Percentiles rank a stretch among this genome's conserved stretches.
phyloP scores from a whole-genome alignment of 1,140 invertebrate species.

The Drosophila burlai region DNA sequence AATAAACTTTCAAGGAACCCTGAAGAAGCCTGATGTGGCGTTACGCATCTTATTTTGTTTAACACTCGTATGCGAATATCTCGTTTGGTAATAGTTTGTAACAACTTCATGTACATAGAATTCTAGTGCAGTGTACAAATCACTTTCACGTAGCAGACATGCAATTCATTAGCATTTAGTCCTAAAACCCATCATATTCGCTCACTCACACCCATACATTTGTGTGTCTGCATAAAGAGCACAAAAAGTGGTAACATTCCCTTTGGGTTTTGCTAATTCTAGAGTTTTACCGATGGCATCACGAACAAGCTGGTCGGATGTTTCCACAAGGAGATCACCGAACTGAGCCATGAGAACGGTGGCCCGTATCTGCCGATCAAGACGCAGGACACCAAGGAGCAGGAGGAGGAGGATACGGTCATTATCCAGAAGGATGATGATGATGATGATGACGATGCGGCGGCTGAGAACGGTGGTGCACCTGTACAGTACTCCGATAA shows the following conservation, averaged over 20 bases:
- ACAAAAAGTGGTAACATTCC: conserved; percentile 5
- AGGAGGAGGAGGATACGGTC: conserved; percentile 25
- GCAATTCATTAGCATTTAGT: conserved; percentile 22
- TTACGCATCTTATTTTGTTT: background rate
- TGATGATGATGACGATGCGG: conserved; percentile 16
- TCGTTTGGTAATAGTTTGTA: conserved; percentile 19
- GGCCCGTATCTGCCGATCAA: conserved; percentile 56
- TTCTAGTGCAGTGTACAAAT: conserved; percentile 4
- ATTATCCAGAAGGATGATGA: conserved; percentile 30
- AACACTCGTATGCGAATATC: background rate
- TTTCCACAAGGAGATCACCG: conserved; percentile 84
- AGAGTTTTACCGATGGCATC: conserved; percentile 98
- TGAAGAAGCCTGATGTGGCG: background rate
- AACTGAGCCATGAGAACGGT: conserved; percentile 58
- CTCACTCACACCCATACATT: background rate
- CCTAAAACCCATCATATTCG: conserved; percentile 17
- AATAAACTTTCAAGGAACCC: too few relatives aligned
- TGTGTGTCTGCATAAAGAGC: background rate
- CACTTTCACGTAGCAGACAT: conserved; percentile 25
- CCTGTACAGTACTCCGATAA: conserved; percentile 87
- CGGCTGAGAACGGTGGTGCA: conserved; percentile 58
- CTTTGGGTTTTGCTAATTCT: conserved; percentile 34
- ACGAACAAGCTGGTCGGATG: conserved; percentile 97
- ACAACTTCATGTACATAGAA: conserved; percentile 9
- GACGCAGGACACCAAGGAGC: conserved; percentile 52